phyloP scores from a whole-genome alignment of 2,797 vertebrate species.

The Pygocentrus nattereri region DNA sequence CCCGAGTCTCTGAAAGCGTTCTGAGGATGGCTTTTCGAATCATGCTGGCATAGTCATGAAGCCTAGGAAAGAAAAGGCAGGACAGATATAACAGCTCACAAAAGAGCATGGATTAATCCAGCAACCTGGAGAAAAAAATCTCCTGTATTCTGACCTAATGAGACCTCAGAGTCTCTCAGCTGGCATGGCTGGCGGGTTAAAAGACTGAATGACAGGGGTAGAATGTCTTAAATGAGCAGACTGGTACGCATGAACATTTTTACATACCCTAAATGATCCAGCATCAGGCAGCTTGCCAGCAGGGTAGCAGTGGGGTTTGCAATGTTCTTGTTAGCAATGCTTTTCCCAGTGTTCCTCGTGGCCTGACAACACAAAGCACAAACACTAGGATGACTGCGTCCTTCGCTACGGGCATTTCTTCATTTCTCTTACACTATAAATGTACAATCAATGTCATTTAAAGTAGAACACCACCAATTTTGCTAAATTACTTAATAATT shows the following conservation, averaged over 20 bases:
- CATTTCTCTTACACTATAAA: neutral
- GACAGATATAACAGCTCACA: slow-evolving; percentile 7
- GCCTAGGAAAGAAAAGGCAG: slow-evolving; percentile 62
- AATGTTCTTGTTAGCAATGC: slow-evolving; percentile 84
- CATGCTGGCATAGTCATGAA: slow-evolving; percentile 81
- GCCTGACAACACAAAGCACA: slow-evolving; percentile 72
- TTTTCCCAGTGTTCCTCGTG: slow-evolving; percentile 89
- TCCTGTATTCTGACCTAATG: neutral
- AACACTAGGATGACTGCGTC: neutral
- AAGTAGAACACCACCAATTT: too few species aligned
- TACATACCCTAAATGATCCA: slow-evolving; percentile 85
- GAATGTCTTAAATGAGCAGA: neutral
- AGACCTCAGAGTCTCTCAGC: neutral
- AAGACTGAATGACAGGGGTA: neutral
- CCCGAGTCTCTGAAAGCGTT: slow-evolving; percentile 81
- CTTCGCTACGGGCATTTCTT: neutral
- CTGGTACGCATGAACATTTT: neutral
- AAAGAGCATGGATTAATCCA: neutral
- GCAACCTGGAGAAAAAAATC: neutral
- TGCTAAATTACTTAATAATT: too few species aligned
- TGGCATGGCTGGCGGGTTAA: neutral
- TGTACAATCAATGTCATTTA: too few species aligned
- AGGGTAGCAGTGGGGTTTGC: slow-evolving; percentile 89
- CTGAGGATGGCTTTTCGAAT: slow-evolving; percentile 84
- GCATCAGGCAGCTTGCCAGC: slow-evolving; percentile 88